Evolutionary conservation across 1,140 invertebrate genomes (phyloP), one percentile per base, ranked within the genome.

Genomic region (Papilio helenus): DNA sequence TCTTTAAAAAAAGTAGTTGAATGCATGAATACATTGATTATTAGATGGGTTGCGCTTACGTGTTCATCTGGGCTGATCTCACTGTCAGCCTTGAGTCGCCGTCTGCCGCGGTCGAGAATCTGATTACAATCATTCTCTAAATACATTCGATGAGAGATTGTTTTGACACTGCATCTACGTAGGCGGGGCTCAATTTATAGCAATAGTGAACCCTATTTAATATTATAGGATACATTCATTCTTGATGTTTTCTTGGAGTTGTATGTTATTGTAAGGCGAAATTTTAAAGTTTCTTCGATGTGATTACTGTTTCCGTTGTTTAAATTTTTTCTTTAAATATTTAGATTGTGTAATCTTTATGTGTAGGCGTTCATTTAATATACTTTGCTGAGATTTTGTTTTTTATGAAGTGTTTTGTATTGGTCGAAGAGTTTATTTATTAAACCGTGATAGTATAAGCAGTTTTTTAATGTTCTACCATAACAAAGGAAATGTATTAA

Each of bases 111-210:
- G 29, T 71, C 14, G 16, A 18, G 5, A 44, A 39, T 20, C 34
- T 72, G 71, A 72, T 72, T 20, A 72, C 71, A 72, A 72, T 72
- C 39, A 34, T 44, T 72, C 71, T 72, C 71, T 34, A 72, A 72
- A 72, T 72, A 72, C 39, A 72, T 72, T 8, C n/a, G 71, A 72
- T 72, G 71, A 72, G 34, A 72, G 71, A 39, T 72, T 42, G 34
- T 72, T 72, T 72, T 72, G 71, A 72, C 71, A 44, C 39, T 42
- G 71, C 71, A 72, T 71, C 68, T 8, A 44, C 42, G 71, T 72
- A 72, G 71, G 71, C 71, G 71, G 71, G 18, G 8, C 34, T 20
- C 71, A 20, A 72, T 65, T 65, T 65, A 65, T 65, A 65, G 26
- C 26, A 26, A 65, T 29, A 65, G 23, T 65, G 26, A 34, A 65